A percentile compares a stretch with the other conserved stretches of the same genome.
These are phyloP conservation scores for Mellivora capensis DNA, from an alignment of 2,113 vertebrate species.

Conservation along the genomic window DNA sequence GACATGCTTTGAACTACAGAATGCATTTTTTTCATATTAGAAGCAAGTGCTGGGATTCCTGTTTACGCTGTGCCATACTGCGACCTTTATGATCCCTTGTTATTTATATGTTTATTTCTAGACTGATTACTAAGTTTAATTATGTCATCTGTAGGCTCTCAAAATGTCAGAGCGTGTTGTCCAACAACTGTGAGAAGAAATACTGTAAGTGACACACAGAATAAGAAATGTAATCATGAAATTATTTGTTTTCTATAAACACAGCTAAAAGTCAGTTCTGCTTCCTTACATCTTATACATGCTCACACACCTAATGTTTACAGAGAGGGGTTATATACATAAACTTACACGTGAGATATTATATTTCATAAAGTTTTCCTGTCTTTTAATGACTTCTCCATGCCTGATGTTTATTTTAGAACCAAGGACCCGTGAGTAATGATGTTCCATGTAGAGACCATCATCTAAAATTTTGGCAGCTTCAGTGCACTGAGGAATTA, in stretches of 20 bases:
- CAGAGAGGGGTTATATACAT: not conserved
- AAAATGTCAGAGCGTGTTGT: slow-evolving; percentile 63
- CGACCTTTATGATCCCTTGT: slow-evolving; percentile 54
- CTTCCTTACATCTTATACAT: slow-evolving; percentile 43
- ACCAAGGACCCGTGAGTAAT: slow-evolving; percentile 29
- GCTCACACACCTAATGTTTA: slow-evolving; percentile 32
- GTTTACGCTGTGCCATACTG: slow-evolving; percentile 61
- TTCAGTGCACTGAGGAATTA: not conserved
- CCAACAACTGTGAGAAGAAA: slow-evolving; percentile 60
- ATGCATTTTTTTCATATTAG: not conserved
- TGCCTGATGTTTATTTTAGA: slow-evolving; percentile 45
- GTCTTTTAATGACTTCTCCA: slow-evolving; percentile 41
- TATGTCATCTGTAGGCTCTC: slow-evolving; percentile 70
- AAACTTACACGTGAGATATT: not conserved
- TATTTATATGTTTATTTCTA: slow-evolving; percentile 78
- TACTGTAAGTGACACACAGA: slow-evolving; percentile 51
- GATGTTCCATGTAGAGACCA: not conserved
- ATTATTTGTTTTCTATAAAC: slow-evolving; percentile 55
- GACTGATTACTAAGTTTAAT: slow-evolving; percentile 77
- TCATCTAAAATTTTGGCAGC: not conserved
- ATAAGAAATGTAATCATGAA: slow-evolving; percentile 65
- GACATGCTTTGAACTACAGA: slow-evolving; percentile 51
- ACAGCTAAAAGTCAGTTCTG: slow-evolving; percentile 50
- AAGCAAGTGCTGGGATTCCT: slow-evolving; percentile 31
- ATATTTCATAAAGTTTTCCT: not conserved